A percentile compares a stretch with the other conserved stretches of the same genome.
Conservation (phyloP, 2,113 vertebrate species). For the Leuciscus idus region DNA sequence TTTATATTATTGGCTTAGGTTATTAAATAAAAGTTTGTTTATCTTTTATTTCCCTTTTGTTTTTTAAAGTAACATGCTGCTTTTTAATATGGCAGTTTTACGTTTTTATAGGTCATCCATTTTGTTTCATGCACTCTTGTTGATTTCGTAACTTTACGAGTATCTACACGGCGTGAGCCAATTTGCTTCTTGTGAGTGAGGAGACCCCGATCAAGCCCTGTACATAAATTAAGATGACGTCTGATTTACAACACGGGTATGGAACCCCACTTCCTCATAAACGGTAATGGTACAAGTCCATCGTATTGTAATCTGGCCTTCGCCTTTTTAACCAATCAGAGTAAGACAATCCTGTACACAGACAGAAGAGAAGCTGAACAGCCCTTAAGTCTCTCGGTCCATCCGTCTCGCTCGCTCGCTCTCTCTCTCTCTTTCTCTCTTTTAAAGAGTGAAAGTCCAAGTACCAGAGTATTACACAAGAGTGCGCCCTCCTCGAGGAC, state of each 20-base stretch:
- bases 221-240: slow-evolving; percentile 46
- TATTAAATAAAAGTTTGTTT: slow-evolving; percentile 81
- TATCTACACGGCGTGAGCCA: slow-evolving; percentile 86
- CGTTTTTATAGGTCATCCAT: slow-evolving; percentile 78
- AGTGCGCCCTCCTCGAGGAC: slow-evolving; percentile 60
- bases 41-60: slow-evolving; percentile 67
- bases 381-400: slow-evolving; percentile 62
- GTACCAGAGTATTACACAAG: slow-evolving; percentile 71
- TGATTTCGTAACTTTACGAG: slow-evolving; percentile 78
- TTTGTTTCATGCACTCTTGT: slow-evolving; percentile 86
- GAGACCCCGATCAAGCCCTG: slow-evolving; percentile 56
- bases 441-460: slow-evolving; percentile 69
- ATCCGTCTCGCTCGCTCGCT: slow-evolving; percentile 58
- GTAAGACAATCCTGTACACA: slow-evolving; percentile 57
- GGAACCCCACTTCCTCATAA: slow-evolving; percentile 35
- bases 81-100: slow-evolving; percentile 83
- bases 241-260: slow-evolving; percentile 42
- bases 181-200: slow-evolving; percentile 66
- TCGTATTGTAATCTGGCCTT: slow-evolving; percentile 55
- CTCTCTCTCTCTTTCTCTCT: slow-evolving; percentile 41
- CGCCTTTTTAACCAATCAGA: slow-evolving; percentile 58
- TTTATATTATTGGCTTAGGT: slow-evolving; percentile 77
- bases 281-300: slow-evolving; percentile 52
- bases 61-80: slow-evolving; percentile 80
- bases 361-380: slow-evolving; percentile 58